These are phyloP conservation scores for Heliornis fulica DNA, from an alignment of 2,113 vertebrate species.

Conservation along the genomic window DNA sequence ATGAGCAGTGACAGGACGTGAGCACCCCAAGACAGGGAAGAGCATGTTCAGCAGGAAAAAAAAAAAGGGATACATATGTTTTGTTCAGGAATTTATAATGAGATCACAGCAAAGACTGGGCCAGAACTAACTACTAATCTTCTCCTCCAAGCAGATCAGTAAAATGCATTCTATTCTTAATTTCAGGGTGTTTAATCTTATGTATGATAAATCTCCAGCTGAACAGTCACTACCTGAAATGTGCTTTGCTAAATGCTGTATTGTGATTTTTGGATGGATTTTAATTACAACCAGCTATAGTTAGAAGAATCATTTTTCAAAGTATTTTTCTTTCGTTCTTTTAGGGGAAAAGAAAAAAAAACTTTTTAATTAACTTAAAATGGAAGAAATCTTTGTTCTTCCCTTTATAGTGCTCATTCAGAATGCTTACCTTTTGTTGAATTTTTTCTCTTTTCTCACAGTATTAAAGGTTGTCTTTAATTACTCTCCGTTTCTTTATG, in stretches of 20 bases:
- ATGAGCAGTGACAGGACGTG: neutral
- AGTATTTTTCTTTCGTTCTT: neutral
- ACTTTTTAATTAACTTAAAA: neutral
- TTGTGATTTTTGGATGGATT: neutral
- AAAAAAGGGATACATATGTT: neutral
- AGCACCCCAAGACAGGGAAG: neutral
- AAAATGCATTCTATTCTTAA: neutral
- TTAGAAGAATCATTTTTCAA: neutral
- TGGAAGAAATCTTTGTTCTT: neutral
- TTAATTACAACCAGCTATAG: neutral
- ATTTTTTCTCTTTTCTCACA: neutral
- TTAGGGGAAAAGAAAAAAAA: neutral
- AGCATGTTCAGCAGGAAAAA: neutral
- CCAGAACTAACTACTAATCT: neutral
- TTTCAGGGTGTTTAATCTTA: neutral
- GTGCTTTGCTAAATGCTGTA: neutral
- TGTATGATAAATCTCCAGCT: neutral
- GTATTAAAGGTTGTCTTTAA: neutral
- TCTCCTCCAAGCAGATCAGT: neutral
- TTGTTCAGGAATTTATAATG: neutral
- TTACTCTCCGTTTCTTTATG: neutral
- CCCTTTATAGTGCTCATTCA: neutral
- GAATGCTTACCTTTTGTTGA: neutral
- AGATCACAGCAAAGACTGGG: neutral
- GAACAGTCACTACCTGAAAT: neutral